A percentile compares a stretch with the other conserved stretches of the same genome.
phyloP scores from a whole-genome alignment of 1,140 invertebrate species.

The Anastatus disparis region DNA sequence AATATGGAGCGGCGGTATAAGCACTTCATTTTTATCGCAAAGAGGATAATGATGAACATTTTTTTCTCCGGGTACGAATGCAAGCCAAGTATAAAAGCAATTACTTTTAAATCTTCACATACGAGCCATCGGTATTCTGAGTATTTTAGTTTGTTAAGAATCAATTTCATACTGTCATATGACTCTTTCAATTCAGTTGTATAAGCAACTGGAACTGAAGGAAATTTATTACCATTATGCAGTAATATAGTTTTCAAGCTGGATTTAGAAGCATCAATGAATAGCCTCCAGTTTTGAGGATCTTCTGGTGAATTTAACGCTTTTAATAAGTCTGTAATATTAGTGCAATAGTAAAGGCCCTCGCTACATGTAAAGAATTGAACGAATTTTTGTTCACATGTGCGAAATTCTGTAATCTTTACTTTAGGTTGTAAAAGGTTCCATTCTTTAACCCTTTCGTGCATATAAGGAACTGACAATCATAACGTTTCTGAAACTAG shows the following conservation, averaged over 20 bases:
- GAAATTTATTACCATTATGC: conserved; percentile 46
- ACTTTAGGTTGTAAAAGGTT: not conserved
- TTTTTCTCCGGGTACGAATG: not conserved
- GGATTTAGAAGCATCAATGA: conserved; percentile 42
- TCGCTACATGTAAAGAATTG: not conserved
- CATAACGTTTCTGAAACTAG: no score
- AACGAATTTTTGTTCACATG: not conserved
- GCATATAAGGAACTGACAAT: no score
- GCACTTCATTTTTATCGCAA: conserved; percentile 49
- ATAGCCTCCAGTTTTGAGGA: conserved; percentile 45
- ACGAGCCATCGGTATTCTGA: not conserved
- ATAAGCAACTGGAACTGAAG: conserved; percentile 47
- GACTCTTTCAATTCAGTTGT: conserved; percentile 42
- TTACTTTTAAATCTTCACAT: not conserved
- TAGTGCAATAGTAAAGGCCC: not conserved
- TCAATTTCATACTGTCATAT: conserved; percentile 42
- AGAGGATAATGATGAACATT: conserved; percentile 55
- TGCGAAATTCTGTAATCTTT: not conserved
- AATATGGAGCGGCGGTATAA: conserved; percentile 58
- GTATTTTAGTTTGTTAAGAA: not conserved
- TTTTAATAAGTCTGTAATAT: not conserved
- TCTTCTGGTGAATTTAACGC: not conserved
- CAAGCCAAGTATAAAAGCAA: not conserved
- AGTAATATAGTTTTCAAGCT: conserved; percentile 47
- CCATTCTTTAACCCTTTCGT: no score